A percentile compares a stretch with the other conserved stretches of the same genome.
Conservation (phyloP, 2,888 invertebrate genomes). For the Phaonia tiefii region DNA sequence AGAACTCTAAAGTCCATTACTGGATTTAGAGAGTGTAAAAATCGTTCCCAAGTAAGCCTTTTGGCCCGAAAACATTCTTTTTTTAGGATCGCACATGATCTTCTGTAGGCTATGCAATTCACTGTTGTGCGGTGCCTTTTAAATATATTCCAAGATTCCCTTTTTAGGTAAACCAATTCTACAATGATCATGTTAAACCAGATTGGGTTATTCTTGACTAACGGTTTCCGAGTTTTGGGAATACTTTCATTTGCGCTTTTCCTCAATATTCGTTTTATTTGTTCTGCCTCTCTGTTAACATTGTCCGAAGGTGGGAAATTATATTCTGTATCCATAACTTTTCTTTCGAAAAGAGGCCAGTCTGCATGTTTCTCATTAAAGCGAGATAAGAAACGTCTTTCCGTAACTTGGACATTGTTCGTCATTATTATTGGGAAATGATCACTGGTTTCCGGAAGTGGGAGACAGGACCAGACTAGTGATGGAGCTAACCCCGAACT, state of each 20-base stretch:
- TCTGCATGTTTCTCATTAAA: not conserved
- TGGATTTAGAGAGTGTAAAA: no score
- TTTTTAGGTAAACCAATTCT: no score
- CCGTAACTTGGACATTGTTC: no score
- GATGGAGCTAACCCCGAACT: not conserved
- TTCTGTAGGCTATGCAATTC: not conserved
- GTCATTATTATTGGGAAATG: not conserved
- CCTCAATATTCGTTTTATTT: not conserved
- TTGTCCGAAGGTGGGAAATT: not conserved
- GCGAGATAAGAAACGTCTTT: not conserved
- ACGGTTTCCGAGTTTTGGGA: no score
- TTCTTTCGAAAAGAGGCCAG: not conserved
- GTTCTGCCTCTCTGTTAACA: not conserved
- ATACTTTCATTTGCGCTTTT: not conserved
- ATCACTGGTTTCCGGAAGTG: not conserved
- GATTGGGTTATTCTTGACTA: no score
- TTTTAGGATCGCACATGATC: not conserved
- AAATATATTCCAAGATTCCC: no score
- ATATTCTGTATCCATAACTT: not conserved
- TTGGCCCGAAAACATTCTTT: no score
- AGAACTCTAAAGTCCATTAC: not conserved
- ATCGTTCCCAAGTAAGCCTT: no score
- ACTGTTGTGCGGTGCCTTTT: not conserved
- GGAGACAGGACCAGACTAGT: not conserved
- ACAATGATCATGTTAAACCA: no score